phyloP scores from a whole-genome alignment of 2,797 vertebrate species.

The Synanceia verrucosa region DNA sequence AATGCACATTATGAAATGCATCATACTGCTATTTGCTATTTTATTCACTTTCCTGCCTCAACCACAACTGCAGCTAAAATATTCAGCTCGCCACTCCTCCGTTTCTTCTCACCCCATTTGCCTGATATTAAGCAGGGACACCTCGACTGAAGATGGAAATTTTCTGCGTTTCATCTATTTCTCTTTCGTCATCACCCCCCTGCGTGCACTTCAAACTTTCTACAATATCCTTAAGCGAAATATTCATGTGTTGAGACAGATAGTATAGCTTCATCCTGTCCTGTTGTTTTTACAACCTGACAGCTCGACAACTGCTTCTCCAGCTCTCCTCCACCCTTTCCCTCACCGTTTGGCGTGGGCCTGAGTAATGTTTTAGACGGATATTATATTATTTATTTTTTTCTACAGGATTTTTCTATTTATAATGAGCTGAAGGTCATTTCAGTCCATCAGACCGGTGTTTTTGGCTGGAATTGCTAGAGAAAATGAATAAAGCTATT shows the following conservation, averaged over 20 bases:
- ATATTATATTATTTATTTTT: slow-evolving; percentile 38
- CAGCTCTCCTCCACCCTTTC: slow-evolving; percentile 7
- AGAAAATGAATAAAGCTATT: slow-evolving; percentile 9
- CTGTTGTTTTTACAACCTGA: slow-evolving; percentile 43
- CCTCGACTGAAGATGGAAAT: slow-evolving; percentile 34
- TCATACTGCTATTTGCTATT: slow-evolving; percentile 27
- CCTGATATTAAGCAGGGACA: slow-evolving; percentile 48
- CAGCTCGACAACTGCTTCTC: slow-evolving; percentile 39
- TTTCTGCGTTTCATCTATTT: slow-evolving; percentile 45
- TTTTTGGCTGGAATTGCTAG: slow-evolving; percentile 12
- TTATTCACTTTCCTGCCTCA: slow-evolving; percentile 28
- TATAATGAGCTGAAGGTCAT: slow-evolving; percentile 43
- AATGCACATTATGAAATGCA: slow-evolving; percentile 35
- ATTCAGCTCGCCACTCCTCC: slow-evolving; percentile 23
- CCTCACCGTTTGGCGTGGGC: slow-evolving; percentile 44
- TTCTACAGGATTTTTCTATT: slow-evolving; percentile 27
- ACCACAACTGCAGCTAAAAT: slow-evolving; percentile 24
- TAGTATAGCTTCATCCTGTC: slow-evolving; percentile 36
- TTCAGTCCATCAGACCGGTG: slow-evolving; percentile 20
- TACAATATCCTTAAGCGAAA: slow-evolving; percentile 32
- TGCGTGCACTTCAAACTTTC: slow-evolving; percentile 36
- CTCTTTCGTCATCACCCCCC: slow-evolving; percentile 33
- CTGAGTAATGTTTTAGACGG: slow-evolving; percentile 39
- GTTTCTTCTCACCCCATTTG: slow-evolving; percentile 41
- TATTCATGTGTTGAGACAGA: slow-evolving; percentile 21